These are phyloP conservation scores for Drosophila tanythrix DNA, from an alignment of 2,888 invertebrate genomes.

Conservation along the genomic window DNA sequence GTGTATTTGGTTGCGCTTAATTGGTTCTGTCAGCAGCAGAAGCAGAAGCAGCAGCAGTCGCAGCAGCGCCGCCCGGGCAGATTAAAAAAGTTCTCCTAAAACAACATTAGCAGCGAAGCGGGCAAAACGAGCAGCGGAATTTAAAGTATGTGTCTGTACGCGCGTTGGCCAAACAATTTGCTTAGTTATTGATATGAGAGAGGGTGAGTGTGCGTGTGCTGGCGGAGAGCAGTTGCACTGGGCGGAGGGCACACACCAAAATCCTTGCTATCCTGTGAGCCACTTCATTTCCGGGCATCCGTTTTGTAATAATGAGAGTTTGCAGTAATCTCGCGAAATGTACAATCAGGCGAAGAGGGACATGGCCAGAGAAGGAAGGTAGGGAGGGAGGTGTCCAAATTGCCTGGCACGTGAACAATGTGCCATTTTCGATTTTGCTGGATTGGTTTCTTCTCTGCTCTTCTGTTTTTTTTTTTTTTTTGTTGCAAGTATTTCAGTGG, in stretches of 20 bases:
- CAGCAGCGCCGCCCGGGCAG: conserved; percentile 55
- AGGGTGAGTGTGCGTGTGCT: neutral
- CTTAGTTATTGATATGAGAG: conserved; percentile 77
- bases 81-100: conserved; percentile 80
- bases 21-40: conserved; percentile 79
- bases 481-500: conserved; percentile 31
- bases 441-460: conserved; percentile 28
- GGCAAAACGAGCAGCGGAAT: conserved; percentile 52
- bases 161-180: conserved; percentile 75
- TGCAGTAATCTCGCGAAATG: conserved; percentile 77
- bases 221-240: no score
- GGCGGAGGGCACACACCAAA: neutral
- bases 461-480: neutral
- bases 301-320: conserved; percentile 80
- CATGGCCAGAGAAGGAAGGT: neutral
- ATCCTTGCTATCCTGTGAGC: conserved; percentile 60
- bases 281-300: conserved; percentile 81
- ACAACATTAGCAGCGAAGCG: conserved; percentile 72
- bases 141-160: conserved; percentile 73
- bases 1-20: conserved; percentile 78
- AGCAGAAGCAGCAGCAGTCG: conserved; percentile 37
- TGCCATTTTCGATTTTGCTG: conserved; percentile 66
- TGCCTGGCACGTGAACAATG: conserved; percentile 73
- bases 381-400: conserved; percentile 7
- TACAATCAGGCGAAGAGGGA: conserved; percentile 56